phyloP scores from a whole-genome alignment of 2,113 vertebrate species.

The Odocoileus virginianus region DNA sequence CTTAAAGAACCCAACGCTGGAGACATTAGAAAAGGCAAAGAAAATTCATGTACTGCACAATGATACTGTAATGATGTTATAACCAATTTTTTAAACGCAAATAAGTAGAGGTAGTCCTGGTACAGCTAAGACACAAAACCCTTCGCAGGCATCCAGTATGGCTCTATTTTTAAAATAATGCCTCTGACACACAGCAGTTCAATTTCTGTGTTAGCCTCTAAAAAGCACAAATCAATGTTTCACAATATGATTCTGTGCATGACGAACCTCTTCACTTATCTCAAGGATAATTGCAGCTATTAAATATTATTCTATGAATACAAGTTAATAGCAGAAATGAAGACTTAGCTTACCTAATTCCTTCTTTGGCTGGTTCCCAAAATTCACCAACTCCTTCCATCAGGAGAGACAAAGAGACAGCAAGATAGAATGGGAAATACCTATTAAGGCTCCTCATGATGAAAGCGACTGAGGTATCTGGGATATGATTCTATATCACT shows the following conservation, averaged over 20 bases:
- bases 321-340: slow-evolving; percentile 37
- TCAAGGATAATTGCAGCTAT: slow-evolving; percentile 17
- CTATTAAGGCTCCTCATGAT: not conserved
- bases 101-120: slow-evolving; percentile 6
- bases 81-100: slow-evolving; percentile 8
- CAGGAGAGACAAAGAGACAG: slow-evolving; percentile 19
- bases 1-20: not conserved
- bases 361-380: slow-evolving; percentile 46
- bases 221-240: slow-evolving; percentile 41
- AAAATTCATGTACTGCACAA: slow-evolving; percentile 17
- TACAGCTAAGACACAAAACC: not conserved
- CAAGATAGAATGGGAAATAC: not conserved
- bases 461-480: not conserved
- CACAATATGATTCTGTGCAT: not conserved
- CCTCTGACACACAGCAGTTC: not conserved
- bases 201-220: not conserved
- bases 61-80: not conserved
- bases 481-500: not conserved
- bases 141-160: not conserved
- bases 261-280: not conserved
- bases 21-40: slow-evolving; percentile 30
- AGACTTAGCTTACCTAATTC: slow-evolving; percentile 55
- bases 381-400: slow-evolving; percentile 27
- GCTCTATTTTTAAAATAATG: slow-evolving; percentile 44
- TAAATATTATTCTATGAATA: slow-evolving; percentile 19